Evolutionary conservation across 2,797 vertebrate species (phyloP).

Genomic region (Trachops cirrhosus): DNA sequence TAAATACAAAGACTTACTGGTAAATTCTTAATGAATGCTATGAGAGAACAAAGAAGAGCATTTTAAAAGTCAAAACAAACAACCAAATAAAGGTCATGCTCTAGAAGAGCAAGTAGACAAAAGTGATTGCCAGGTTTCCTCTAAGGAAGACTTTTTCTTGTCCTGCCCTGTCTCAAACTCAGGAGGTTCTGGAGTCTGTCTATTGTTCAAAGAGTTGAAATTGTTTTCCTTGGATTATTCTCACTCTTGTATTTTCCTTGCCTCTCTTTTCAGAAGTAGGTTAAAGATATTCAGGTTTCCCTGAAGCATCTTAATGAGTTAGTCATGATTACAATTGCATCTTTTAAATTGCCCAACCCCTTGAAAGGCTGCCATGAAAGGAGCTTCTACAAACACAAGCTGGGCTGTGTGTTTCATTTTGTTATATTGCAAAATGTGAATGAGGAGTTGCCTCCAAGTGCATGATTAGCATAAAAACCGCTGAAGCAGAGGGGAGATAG

Average conservation of each 20-base stretch:
- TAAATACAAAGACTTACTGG: neutral
- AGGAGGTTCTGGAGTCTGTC: neutral
- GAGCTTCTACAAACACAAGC: slow-evolving; percentile 63
- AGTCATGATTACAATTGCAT: slow-evolving; percentile 66
- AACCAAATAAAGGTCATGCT: neutral
- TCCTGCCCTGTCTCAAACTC: neutral
- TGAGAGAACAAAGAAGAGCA: slow-evolving; percentile 37
- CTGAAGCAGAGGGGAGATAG: neutral
- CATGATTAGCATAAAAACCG: slow-evolving; percentile 52
- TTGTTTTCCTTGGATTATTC: slow-evolving; percentile 41
- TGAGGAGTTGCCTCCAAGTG: slow-evolving; percentile 22
- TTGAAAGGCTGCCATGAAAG: slow-evolving; percentile 67
- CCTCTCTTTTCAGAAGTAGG: slow-evolving; percentile 64
- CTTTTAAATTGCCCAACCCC: slow-evolving; percentile 70
- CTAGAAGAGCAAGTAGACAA: neutral
- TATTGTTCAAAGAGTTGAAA: slow-evolving; percentile 32
- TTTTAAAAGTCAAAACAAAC: slow-evolving; percentile 36
- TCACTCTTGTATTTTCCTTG: slow-evolving; percentile 39
- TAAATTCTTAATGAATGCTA: neutral
- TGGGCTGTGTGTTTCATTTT: slow-evolving; percentile 48
- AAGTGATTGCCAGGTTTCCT: neutral
- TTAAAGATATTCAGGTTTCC: slow-evolving; percentile 54
- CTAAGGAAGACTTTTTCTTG: neutral
- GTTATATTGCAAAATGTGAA: slow-evolving; percentile 57
- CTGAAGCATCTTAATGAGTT: slow-evolving; percentile 62